Percentiles rank a stretch among this genome's conserved stretches.
Evolutionary conservation across 2,113 vertebrate species (phyloP).

Genomic region (Hiodon tergisus): DNA sequence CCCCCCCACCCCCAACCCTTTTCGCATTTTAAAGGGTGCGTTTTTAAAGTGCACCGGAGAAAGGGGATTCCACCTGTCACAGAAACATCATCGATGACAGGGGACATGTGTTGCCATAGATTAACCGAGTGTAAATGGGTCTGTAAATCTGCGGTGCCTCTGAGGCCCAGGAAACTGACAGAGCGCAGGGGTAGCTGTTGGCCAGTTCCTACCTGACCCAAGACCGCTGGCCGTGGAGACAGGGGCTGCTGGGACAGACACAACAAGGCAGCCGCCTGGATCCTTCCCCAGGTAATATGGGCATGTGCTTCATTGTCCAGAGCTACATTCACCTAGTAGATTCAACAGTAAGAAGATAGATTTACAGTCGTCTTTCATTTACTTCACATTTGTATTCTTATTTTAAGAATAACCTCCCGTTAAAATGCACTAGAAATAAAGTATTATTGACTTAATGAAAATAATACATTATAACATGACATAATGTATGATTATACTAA

Average conservation of each 20-base stretch:
- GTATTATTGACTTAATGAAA: no score
- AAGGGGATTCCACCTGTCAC: constrained; percentile 30
- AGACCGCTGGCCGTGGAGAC: constrained; percentile 61
- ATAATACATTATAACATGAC: no score
- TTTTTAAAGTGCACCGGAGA: constrained; percentile 41
- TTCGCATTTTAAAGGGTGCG: constrained; percentile 3
- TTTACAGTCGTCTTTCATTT: no score
- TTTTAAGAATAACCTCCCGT: no score
- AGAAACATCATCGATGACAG: constrained; percentile 37
- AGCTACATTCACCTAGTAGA: no score
- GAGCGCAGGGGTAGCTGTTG: constrained; percentile 41
- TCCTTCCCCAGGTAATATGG: constrained; percentile 11
- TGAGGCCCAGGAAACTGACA: constrained; percentile 33
- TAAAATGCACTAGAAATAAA: no score
- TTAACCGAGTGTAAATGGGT: constrained; percentile 34
- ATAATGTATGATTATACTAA: no score
- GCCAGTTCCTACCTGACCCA: constrained; percentile 50
- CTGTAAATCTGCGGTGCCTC: constrained; percentile 31
- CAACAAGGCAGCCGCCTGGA: constrained; percentile 73
- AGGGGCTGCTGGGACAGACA: constrained; percentile 64
- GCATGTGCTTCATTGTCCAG: no score
- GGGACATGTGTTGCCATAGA: constrained; percentile 33
- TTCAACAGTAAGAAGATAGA: no score
- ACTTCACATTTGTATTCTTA: no score
- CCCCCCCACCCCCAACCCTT: constrained; percentile 20